These are phyloP conservation scores for Sitta carolinensis DNA, from an alignment of 2,797 vertebrate genomes.

Conservation along the genomic window DNA sequence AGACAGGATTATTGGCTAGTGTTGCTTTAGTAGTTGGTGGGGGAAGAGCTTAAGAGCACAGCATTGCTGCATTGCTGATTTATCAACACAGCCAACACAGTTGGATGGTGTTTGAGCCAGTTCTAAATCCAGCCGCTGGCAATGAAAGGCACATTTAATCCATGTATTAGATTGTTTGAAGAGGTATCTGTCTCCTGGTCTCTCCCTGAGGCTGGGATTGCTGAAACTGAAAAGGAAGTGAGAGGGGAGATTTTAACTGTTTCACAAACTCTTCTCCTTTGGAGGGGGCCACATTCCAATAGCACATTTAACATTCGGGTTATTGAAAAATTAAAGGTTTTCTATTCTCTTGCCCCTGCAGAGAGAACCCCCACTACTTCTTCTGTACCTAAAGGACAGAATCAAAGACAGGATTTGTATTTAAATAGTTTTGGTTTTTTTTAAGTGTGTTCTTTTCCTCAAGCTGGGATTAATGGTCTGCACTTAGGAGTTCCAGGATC, in stretches of 20 bases:
- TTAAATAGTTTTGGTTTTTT: slow-evolving; percentile 37
- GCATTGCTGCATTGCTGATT: slow-evolving; percentile 37
- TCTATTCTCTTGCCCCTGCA: background rate
- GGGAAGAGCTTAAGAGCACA: slow-evolving; percentile 37
- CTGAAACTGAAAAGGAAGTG: slow-evolving; percentile 27
- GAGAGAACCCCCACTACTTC: background rate
- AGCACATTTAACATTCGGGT: background rate
- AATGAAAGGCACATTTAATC: slow-evolving; percentile 46
- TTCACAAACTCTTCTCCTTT: background rate
- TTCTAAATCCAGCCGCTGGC: slow-evolving; percentile 54
- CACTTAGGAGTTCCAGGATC: background rate
- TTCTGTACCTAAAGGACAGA: background rate
- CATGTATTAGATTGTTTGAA: slow-evolving; percentile 53
- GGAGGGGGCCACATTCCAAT: background rate
- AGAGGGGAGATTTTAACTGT: slow-evolving; percentile 12
- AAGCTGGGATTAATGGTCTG: slow-evolving; percentile 50
- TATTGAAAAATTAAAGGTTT: background rate
- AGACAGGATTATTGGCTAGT: slow-evolving; percentile 40
- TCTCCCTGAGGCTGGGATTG: background rate
- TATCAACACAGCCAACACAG: slow-evolving; percentile 33
- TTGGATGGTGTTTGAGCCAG: slow-evolving; percentile 46
- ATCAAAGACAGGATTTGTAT: slow-evolving; percentile 38
- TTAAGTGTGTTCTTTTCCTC: slow-evolving; percentile 24
- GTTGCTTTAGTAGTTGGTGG: background rate
- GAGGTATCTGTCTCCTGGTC: slow-evolving; percentile 35